Evolutionary conservation across 1,140 invertebrate species (phyloP), one percentile per base, ranked within the genome.

Genomic region (Paralvinella palmiformis): DNA sequence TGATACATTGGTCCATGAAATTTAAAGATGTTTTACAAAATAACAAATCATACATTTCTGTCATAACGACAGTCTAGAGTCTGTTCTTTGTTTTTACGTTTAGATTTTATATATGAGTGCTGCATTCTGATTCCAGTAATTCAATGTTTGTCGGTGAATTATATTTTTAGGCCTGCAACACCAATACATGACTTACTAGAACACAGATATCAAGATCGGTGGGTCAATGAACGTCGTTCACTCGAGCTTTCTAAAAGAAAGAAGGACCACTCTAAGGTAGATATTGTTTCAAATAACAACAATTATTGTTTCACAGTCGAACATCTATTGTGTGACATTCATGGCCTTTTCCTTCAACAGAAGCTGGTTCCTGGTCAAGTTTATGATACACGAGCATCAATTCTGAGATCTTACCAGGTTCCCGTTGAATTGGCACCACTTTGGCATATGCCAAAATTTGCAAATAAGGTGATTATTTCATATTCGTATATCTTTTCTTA

Each of bases 201-300:
- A 65, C 75, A 79, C 65, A 79, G 77, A 70, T 79, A 75, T 64
- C 78, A 79, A 56, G 76, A 79, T 65, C 72, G 72, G 56, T 79
- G 78, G 78, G 41, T 78, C 17, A 66, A 71, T 56, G 66, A 75
- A 20, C 60, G 71, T 32, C 65, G 71, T 1, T 63, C 68, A 27
- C 62, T 68, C 17, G 69, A 75, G 35, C 32, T 68, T 0, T 65
- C 68, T 10, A 66, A 70, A 37, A 64, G 71, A 59, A 67, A 71
- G 53, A 67, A 75, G 48, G n/a, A n/a, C n/a, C n/a, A n/a, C n/a
- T n/a, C n/a, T n/a, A n/a, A 72, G 13, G 36, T 10, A 41, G 37
- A 41, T 41, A n/a, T n/a, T 13, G 37, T 10, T 41, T 13, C 37
- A n/a, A 41, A 41, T 41, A 13, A 41, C 37, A 41, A n/a, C n/a